phyloP scores from a whole-genome alignment of 2,888 invertebrate genomes.

The Drosophila formosana region DNA sequence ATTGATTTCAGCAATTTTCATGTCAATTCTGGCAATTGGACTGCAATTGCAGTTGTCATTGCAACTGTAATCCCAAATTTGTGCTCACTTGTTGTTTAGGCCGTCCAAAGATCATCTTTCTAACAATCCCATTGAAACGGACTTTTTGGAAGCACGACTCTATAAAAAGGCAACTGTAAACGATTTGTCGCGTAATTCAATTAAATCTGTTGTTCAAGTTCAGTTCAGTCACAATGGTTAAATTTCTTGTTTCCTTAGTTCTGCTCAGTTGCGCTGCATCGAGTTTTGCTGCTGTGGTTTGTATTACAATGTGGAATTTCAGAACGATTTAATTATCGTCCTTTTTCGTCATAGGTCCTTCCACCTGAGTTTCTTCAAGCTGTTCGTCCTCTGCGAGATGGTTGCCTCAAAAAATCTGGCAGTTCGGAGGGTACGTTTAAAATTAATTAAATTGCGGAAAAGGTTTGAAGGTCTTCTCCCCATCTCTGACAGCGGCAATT shows the following conservation, averaged over 20 bases:
- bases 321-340: neutral
- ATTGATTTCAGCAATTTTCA: conserved; percentile 23
- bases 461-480: no score
- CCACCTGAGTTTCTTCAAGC: conserved; percentile 76
- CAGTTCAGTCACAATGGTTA: conserved; percentile 30
- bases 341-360: conserved; percentile 59
- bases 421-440: conserved; percentile 75
- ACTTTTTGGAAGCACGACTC: neutral
- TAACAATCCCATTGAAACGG: neutral
- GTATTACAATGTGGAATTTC: neutral
- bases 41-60: conserved; percentile 44
- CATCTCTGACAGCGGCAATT: conserved; percentile 74
- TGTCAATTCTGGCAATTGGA: conserved; percentile 45
- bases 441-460: neutral
- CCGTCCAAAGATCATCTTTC: conserved; percentile 1
- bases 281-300: conserved; percentile 20
- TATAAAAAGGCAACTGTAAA: conserved; percentile 14
- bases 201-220: neutral
- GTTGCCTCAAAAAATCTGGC: conserved; percentile 80
- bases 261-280: conserved; percentile 19
- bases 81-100: conserved; percentile 12
- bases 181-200: conserved; percentile 3
- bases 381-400: conserved; percentile 76
- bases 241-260: conserved; percentile 16
- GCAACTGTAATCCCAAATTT: conserved; percentile 30